phyloP scores from a whole-genome alignment of 2,113 vertebrate genomes.

The Solea solea region DNA sequence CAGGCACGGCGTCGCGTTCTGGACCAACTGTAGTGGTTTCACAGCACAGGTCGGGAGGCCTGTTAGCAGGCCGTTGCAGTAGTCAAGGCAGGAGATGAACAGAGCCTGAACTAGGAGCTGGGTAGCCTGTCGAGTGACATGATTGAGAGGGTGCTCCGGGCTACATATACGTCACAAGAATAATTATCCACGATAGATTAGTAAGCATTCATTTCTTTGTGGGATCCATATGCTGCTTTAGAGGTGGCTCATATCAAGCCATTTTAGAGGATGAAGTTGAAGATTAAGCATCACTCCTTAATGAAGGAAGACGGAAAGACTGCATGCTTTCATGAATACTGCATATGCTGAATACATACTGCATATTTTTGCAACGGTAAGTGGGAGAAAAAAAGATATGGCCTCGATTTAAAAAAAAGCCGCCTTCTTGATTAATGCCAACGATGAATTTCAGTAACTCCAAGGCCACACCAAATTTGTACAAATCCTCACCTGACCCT shows the following conservation, averaged over 20 bases:
- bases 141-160: neutral
- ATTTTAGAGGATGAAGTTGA: neutral
- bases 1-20: too few species aligned
- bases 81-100: too few species aligned
- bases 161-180: neutral
- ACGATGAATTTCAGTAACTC: neutral
- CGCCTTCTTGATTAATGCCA: conserved; percentile 8
- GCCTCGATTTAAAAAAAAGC: neutral
- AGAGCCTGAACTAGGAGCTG: too few species aligned
- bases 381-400: neutral
- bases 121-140: too few species aligned
- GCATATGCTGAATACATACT: neutral
- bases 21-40: too few species aligned
- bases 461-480: neutral
- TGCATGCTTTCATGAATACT: neutral
- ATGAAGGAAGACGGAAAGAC: neutral
- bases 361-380: neutral
- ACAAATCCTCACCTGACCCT: conserved; percentile 11
- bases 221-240: neutral
- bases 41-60: too few species aligned
- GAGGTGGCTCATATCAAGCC: neutral
- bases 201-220: neutral
- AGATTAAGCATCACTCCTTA: neutral
- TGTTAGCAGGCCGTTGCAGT: too few species aligned
- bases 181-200: neutral